These are phyloP conservation scores for Odocoileus virginianus DNA, from an alignment of 2,113 vertebrate genomes.

Conservation along the genomic window DNA sequence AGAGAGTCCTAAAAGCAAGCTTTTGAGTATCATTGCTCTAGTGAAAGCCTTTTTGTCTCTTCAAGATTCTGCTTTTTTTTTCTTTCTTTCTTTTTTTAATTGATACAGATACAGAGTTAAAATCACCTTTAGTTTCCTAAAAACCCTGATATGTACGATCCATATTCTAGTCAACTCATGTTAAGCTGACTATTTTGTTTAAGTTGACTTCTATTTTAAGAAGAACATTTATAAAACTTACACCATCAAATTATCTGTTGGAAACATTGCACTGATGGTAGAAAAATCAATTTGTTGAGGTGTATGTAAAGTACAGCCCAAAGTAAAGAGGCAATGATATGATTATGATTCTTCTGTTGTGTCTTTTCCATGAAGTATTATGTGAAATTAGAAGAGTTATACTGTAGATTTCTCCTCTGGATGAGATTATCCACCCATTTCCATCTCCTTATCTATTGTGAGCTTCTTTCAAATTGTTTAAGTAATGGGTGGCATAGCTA, in stretches of 20 bases:
- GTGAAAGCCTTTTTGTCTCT: neutral
- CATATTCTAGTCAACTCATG: neutral
- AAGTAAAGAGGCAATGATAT: constrained; percentile 19
- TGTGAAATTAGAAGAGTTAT: constrained; percentile 42
- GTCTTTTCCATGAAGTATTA: constrained; percentile 38
- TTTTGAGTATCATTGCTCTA: neutral
- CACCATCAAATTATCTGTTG: constrained; percentile 4
- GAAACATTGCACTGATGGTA: neutral
- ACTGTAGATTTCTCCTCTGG: neutral
- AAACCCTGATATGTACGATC: neutral
- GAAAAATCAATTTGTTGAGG: constrained; percentile 58
- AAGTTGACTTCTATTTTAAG: neutral
- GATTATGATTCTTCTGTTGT: constrained; percentile 45
- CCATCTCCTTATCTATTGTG: constrained; percentile 53
- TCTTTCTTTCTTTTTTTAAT: neutral
- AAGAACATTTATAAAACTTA: constrained; percentile 11
- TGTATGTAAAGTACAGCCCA: constrained; percentile 37
- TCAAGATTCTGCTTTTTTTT: neutral
- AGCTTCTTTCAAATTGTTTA: constrained; percentile 43
- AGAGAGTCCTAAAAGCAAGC: neutral
- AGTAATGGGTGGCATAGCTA: constrained; percentile 21
- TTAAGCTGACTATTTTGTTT: neutral
- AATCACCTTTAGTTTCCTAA: neutral
- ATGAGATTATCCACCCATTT: constrained; percentile 61
- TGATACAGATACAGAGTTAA: neutral